These are phyloP conservation scores for Cyprinella venusta DNA, from an alignment of 2,797 vertebrate genomes.

Conservation along the genomic window DNA sequence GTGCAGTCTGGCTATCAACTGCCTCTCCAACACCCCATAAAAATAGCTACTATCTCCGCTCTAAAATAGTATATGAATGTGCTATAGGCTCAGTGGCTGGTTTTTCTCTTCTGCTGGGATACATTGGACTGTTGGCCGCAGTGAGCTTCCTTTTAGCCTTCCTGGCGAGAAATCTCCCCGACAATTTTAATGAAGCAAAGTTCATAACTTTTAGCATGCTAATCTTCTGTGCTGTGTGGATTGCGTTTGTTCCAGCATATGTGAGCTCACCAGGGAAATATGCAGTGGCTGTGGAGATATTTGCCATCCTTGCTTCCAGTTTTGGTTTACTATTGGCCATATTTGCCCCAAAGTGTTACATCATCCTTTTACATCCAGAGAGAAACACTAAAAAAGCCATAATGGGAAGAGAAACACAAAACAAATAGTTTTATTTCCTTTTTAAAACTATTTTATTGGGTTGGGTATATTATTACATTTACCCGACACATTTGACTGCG, in stretches of 20 bases:
- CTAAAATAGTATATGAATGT: slow-evolving; percentile 72
- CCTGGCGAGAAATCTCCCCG: slow-evolving; percentile 59
- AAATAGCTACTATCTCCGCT: slow-evolving; percentile 67
- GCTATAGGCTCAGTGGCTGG: slow-evolving; percentile 61
- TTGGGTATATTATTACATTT: background rate
- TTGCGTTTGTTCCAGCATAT: slow-evolving; percentile 68
- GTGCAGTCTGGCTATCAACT: slow-evolving; percentile 67
- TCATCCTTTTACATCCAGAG: slow-evolving; percentile 66
- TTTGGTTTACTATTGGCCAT: slow-evolving; percentile 66
- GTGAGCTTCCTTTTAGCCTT: background rate
- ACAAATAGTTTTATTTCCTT: background rate
- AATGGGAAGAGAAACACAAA: slow-evolving; percentile 56
- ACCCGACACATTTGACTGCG: background rate
- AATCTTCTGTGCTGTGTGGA: slow-evolving; percentile 65
- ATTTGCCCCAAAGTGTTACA: slow-evolving; percentile 68
- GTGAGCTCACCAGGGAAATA: slow-evolving; percentile 68
- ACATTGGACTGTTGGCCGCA: background rate
- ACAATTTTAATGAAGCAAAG: slow-evolving; percentile 57
- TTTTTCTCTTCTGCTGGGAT: slow-evolving; percentile 61
- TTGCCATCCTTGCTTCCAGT: slow-evolving; percentile 66
- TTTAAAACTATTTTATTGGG: background rate
- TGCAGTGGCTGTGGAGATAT: slow-evolving; percentile 67
- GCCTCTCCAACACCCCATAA: slow-evolving; percentile 66
- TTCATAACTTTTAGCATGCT: slow-evolving; percentile 70
- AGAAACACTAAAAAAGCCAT: slow-evolving; percentile 67